A percentile compares a stretch with the other conserved stretches of the same genome.
Evolutionary conservation across 2,797 vertebrate genomes (phyloP).

Genomic region (Sebastes itinus): DNA sequence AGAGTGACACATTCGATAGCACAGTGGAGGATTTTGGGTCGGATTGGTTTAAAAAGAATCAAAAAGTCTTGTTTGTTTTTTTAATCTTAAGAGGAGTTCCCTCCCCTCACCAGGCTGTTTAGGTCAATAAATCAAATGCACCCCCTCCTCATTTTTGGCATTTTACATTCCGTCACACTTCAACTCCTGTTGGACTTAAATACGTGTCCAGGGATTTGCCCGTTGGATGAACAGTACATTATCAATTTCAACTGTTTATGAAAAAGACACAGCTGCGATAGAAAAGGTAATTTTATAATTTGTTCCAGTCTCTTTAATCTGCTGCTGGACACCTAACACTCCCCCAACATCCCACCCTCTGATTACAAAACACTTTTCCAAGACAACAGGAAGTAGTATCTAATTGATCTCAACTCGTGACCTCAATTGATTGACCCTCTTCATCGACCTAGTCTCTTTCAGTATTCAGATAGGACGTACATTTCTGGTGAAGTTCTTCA

Average conservation of each 20-base stretch:
- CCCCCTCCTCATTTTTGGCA: constrained; percentile 54
- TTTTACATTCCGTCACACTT: constrained; percentile 60
- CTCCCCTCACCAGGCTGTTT: constrained; percentile 52
- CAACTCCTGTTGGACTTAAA: constrained; percentile 25
- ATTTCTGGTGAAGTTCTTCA: constrained; percentile 67
- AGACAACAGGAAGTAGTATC: constrained; percentile 40
- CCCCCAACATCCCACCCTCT: constrained; percentile 57
- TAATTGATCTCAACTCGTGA: constrained; percentile 49
- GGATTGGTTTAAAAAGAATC: constrained; percentile 47
- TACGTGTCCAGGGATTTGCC: constrained; percentile 36
- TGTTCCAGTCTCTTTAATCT: constrained; percentile 62
- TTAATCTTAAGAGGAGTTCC: constrained; percentile 20
- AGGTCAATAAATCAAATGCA: constrained; percentile 56
- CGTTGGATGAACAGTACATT: constrained; percentile 24
- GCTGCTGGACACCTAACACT: constrained; percentile 62
- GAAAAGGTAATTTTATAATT: constrained; percentile 54
- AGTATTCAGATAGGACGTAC: constrained; percentile 62
- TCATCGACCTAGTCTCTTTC: constrained; percentile 65
- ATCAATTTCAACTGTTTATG: constrained; percentile 32
- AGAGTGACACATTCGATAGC: constrained; percentile 72
- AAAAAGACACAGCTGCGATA: constrained; percentile 58
- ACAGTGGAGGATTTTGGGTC: constrained; percentile 62
- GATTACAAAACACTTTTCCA: constrained; percentile 38
- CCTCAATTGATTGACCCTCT: constrained; percentile 66
- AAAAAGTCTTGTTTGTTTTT: neutral